phyloP scores from a whole-genome alignment of 2,888 invertebrate genomes.

The Linhomoeus sp. region DNA sequence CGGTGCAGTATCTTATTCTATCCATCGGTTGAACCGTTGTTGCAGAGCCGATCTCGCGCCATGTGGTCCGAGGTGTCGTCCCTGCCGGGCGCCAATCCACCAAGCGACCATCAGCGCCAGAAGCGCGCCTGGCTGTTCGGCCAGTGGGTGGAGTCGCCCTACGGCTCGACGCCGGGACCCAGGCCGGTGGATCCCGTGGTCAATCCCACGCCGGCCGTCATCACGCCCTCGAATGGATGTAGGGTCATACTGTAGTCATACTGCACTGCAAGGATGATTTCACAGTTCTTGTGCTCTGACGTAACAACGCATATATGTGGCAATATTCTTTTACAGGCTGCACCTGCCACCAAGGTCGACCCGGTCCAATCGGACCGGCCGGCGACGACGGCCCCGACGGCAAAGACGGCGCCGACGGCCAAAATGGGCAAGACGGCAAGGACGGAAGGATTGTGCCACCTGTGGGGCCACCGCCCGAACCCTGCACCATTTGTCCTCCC shows the following conservation, averaged over 20 bases:
- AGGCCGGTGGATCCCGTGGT: background rate
- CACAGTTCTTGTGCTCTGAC: no score
- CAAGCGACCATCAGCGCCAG: background rate
- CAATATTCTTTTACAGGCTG: no score
- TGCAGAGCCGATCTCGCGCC: no score
- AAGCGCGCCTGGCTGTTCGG: constrained; percentile 2
- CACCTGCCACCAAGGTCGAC: background rate
- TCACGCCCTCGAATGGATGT: no score
- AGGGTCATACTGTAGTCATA: no score
- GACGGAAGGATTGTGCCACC: constrained; percentile 5
- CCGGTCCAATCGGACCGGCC: background rate
- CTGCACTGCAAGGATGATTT: no score
- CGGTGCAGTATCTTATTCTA: no score
- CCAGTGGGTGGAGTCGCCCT: constrained; percentile 1
- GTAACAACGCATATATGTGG: no score
- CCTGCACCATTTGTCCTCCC: constrained; percentile 23
- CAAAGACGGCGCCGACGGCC: background rate
- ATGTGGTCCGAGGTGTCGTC: no score
- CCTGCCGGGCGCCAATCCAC: no score
- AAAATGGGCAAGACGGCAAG: constrained; percentile 7
- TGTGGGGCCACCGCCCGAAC: constrained; percentile 11
- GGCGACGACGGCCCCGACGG: constrained; percentile 12
- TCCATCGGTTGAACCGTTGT: no score
- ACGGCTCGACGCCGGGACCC: background rate
- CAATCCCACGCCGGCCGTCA: no score